phyloP scores from a whole-genome alignment of 1,140 invertebrate genomes.

The Asbolus verrucosus region DNA sequence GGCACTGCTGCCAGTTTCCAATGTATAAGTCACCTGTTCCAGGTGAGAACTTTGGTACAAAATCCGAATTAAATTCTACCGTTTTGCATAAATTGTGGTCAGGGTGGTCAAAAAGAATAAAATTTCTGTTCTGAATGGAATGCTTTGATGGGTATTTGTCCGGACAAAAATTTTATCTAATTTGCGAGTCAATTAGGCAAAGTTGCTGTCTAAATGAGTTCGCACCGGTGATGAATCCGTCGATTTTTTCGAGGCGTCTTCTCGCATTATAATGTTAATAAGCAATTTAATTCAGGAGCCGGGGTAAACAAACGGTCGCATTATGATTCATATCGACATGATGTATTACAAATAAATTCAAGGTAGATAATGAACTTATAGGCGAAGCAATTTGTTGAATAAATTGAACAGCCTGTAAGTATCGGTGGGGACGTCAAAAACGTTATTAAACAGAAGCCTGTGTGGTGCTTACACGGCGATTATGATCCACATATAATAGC shows the following conservation, averaged over 20 bases:
- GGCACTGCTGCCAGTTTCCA: too few relatives aligned
- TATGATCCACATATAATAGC: slow-evolving; percentile 37
- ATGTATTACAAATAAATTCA: slow-evolving; percentile 39
- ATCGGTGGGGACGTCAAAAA: slow-evolving; percentile 14
- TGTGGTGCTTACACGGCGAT: slow-evolving; percentile 37
- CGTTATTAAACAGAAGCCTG: slow-evolving; percentile 42
- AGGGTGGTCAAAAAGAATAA: too few relatives aligned
- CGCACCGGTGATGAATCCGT: slow-evolving; percentile 1
- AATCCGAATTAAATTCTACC: too few relatives aligned
- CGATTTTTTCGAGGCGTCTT: background rate
- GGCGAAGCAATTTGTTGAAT: slow-evolving; percentile 33
- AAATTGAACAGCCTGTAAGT: slow-evolving; percentile 20
- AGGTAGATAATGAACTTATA: slow-evolving; percentile 26
- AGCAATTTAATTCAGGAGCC: slow-evolving; percentile 9
- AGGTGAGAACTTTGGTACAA: too few relatives aligned
- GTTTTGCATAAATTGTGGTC: too few relatives aligned
- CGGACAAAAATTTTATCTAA: too few relatives aligned
- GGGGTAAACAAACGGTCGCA: slow-evolving; percentile 17
- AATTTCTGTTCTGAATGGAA: too few relatives aligned
- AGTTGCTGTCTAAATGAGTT: too few relatives aligned
- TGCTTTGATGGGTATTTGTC: too few relatives aligned
- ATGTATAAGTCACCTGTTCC: too few relatives aligned
- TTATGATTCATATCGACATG: slow-evolving; percentile 24
- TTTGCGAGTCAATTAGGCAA: too few relatives aligned
- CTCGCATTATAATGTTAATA: slow-evolving; percentile 8